Evolutionary conservation across 1,140 invertebrate genomes (phyloP), one percentile per base, ranked within the genome.

Genomic region (Neuroterus valhalla): DNA sequence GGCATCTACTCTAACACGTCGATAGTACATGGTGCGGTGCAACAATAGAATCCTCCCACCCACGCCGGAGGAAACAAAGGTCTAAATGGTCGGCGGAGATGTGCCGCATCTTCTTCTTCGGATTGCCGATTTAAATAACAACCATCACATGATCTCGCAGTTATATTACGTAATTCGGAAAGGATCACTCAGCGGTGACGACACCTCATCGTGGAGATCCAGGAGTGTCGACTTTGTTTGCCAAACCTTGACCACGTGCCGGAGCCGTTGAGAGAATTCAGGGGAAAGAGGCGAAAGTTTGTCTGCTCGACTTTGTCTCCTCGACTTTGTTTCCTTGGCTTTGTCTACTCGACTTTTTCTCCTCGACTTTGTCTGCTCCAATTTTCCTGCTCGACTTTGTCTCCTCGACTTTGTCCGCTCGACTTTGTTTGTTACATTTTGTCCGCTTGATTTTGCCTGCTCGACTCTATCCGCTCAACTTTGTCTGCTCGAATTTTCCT

Each of bases 141-240:
- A 52, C 43, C 6, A 43, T 62, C 21, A 26, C 48, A 38, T 48
- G 48, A 21, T 14, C 12, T 55, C 46, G 31, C 17, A n/a, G 45
- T 72, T 66, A n/a, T n/a, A n/a, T n/a, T n/a, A 73, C 72, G 46
- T 43, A 73, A 73, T 73, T 68, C 72, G 72, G 45, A 42, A 43
- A 73, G 62, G 62, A 62, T 23, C 52, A 17, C 31, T n/a, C 21
- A 14, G 23, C 17, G n/a, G 23, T 17, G 45, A 68, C 66, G 72
- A 43, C 66, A 68, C 15, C 43, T 46, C n/a, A 23, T 1, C 14
- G 11, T 55, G 15, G 55, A 31, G 55, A 44, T 45, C 21, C 55
- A 21, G 71, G 66, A 52, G 44, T 68, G 66, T 68, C 48, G 26
- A 31, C 3, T 19, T 15, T 31, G 23, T 21, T 21, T 23, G 46